Percentiles rank a stretch among this genome's conserved stretches.
These are phyloP conservation scores for Chironomus riparius DNA, from an alignment of 2,888 invertebrate genomes.

Conservation along the genomic window DNA sequence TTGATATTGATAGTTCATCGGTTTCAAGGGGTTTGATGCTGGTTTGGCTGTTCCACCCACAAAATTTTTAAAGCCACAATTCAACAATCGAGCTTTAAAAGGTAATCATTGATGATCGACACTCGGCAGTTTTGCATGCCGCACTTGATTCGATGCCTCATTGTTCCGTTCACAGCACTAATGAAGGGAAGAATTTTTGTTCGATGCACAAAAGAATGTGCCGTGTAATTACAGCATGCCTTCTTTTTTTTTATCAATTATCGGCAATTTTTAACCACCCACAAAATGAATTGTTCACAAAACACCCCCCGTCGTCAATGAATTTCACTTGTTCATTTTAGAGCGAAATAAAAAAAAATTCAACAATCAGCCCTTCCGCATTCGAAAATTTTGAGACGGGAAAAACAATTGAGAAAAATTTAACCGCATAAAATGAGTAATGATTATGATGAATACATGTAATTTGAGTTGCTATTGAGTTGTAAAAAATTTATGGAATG, in stretches of 20 bases:
- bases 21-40: neutral
- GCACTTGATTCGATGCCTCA: neutral
- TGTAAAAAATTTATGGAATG: too few relatives aligned
- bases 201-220: neutral
- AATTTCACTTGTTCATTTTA: constrained; percentile 16
- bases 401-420: too few relatives aligned
- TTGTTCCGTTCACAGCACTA: neutral
- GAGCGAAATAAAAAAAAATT: too few relatives aligned
- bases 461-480: too few relatives aligned
- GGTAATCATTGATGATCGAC: neutral
- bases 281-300: constrained; percentile 1
- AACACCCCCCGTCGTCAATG: neutral
- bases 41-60: neutral
- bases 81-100: neutral
- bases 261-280: neutral
- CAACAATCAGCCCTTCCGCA: neutral
- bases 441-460: too few relatives aligned
- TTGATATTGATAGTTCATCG: too few relatives aligned
- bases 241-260: constrained; percentile 22
- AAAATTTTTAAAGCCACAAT: neutral
- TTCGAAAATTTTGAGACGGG: too few relatives aligned
- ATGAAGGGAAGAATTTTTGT: neutral
- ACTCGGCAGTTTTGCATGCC: neutral
- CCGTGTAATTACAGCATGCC: neutral
- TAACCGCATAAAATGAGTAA: too few relatives aligned